Base-by-base conservation (phyloP, 2,113 vertebrate species). In the Ammodytes marinus region DNA sequence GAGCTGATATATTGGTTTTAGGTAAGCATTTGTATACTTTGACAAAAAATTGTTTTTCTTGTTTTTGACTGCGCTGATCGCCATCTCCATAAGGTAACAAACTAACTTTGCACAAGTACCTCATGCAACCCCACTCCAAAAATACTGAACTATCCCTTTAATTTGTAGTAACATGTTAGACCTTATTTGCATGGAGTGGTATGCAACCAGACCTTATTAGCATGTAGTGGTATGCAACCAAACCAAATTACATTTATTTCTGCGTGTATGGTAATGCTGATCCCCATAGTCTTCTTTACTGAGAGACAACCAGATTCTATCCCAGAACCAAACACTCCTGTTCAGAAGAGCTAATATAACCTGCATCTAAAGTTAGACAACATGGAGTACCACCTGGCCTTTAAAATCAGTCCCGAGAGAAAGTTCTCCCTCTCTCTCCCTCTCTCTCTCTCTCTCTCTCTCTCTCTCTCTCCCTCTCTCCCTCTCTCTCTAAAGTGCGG, bases 351-450 rank as follows among this genome's bases (percentile, higher is more conserved):
- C 39, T n/a, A 27, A 19, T 52, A 57, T 72, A 74, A 82, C 35
- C 63, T 69, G 61, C 70, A 75, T 70, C 66, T 67, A 74, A 84
- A 86, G 71, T 86, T 80, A 73, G 68, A 84, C 50, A 78, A 55
- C 50, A 59, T 0, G 49, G 74, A 82, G 8, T 76, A 72, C 58
- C 69, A 85, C 78, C 79, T 90, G 91, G 88, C 90, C 86, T 90
- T 92, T 90, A 87, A 80, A 88, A 86, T 72, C 66, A 74, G 43
- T 86, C 89, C 90, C 89, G 55, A 4, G 89, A 90, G 91, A 76
- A 88, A 82, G 64, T 85, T 73, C 72, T 53, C 58, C 63, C 49
- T 40, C 59, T 42, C 58, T 60, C 59, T 17, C 7, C 40, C 71
- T 73, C 66, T 35, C 74, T 53, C 13, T 49, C n/a, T 77, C 66